These are phyloP conservation scores for Polymixis flavicincta DNA, from an alignment of 2,888 invertebrate species.

Conservation along the genomic window DNA sequence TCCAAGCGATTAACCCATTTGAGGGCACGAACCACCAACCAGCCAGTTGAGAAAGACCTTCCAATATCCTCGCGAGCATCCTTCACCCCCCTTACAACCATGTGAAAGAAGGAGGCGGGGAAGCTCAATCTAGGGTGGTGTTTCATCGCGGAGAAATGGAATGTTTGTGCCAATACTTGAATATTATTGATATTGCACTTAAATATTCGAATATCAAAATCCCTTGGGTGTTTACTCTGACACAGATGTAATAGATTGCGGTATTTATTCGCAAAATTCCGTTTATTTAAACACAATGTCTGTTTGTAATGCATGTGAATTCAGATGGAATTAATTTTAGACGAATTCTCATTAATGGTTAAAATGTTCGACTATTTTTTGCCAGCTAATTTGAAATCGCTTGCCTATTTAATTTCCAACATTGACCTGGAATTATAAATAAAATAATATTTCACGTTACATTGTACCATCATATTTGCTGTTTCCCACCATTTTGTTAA, in stretches of 20 bases:
- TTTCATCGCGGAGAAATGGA: slow-evolving; percentile 77
- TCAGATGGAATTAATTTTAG: background rate
- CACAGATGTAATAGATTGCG: slow-evolving; percentile 66
- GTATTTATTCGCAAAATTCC: slow-evolving; percentile 44
- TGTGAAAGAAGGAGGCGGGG: slow-evolving; percentile 59
- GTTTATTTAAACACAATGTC: slow-evolving; percentile 23
- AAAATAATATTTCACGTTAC: too few relatives aligned
- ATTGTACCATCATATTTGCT: too few relatives aligned
- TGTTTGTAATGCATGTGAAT: slow-evolving; percentile 3
- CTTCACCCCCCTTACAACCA: slow-evolving; percentile 52
- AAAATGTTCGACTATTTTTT: background rate
- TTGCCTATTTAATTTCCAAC: background rate
- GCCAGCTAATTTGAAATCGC: background rate
- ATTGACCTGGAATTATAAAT: background rate
- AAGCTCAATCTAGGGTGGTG: slow-evolving; percentile 69
- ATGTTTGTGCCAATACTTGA: slow-evolving; percentile 84
- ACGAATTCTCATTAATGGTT: background rate
- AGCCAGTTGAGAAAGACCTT: slow-evolving; percentile 72
- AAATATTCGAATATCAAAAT: slow-evolving; percentile 77
- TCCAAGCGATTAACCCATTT: slow-evolving; percentile 89
- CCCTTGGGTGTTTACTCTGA: slow-evolving; percentile 67
- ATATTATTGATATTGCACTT: slow-evolving; percentile 84
- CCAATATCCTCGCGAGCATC: slow-evolving; percentile 66
- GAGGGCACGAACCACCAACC: slow-evolving; percentile 73
- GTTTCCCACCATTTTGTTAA: too few relatives aligned